Percentiles rank a stretch among this genome's conserved stretches.
These are phyloP conservation scores for Tamias sibiricus DNA, from an alignment of 2,113 vertebrate genomes.

Conservation along the genomic window DNA sequence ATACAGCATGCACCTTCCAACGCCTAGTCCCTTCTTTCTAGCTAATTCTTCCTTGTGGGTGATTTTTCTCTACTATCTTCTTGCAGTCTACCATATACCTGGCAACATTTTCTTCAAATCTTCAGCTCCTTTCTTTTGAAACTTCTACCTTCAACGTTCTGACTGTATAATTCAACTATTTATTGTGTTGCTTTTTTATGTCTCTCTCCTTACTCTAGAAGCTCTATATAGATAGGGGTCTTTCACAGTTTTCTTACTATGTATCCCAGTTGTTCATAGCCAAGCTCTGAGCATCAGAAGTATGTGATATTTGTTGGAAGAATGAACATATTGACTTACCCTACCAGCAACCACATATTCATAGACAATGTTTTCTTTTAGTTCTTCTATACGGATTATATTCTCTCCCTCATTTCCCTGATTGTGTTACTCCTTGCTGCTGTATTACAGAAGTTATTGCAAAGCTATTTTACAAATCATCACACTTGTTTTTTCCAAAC, in stretches of 20 bases:
- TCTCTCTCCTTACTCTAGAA: neutral
- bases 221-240: neutral
- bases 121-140: neutral
- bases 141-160: neutral
- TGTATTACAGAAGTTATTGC: neutral
- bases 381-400: neutral
- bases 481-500: neutral
- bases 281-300: too few species aligned
- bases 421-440: neutral
- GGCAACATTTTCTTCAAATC: neutral
- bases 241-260: neutral
- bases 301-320: neutral
- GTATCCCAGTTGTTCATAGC: neutral
- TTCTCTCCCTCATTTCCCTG: neutral
- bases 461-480: neutral
- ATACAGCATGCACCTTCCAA: neutral
- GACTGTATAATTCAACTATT: neutral
- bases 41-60: neutral
- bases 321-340: neutral
- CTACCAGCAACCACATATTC: neutral
- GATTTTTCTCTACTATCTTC: neutral
- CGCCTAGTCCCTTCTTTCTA: neutral
- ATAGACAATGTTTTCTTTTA: neutral
- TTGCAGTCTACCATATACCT: neutral
- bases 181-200: neutral